Percentiles rank a stretch among this genome's conserved stretches.
Evolutionary conservation across 2,888 invertebrate genomes (phyloP).

Genomic region (Oscheius myriophilus): DNA sequence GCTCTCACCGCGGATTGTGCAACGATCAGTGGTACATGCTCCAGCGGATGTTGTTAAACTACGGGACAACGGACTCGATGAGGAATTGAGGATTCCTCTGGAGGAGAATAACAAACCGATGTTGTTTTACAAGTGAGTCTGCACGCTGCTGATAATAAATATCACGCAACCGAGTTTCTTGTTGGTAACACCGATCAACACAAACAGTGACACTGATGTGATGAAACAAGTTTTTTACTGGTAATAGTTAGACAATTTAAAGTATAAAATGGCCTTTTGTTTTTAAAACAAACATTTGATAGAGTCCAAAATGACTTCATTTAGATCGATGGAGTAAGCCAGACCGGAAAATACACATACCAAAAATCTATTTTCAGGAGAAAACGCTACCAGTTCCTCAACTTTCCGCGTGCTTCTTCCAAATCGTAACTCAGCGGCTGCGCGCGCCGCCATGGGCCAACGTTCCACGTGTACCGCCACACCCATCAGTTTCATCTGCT

Average conservation of each 20-base stretch:
- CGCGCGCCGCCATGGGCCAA: constrained; percentile 5
- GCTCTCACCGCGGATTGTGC: constrained; percentile 38
- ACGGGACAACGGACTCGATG: constrained; percentile 48
- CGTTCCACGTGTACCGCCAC: constrained; percentile 26
- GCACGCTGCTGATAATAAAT: background rate
- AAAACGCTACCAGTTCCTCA: constrained; percentile 66
- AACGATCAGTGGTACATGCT: constrained; percentile 39
- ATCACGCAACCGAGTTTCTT: background rate
- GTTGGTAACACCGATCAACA: too few species aligned
- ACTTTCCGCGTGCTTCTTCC: constrained; percentile 64
- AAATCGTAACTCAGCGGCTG: constrained; percentile 44
- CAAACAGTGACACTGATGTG: too few species aligned
- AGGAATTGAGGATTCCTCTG: constrained; percentile 51
- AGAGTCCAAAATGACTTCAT: too few species aligned
- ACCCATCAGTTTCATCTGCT: constrained; percentile 21
- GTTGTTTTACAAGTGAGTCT: constrained; percentile 51
- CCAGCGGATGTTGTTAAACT: constrained; percentile 41
- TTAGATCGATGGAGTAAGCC: too few species aligned
- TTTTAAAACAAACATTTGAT: too few species aligned
- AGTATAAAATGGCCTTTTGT: too few species aligned
- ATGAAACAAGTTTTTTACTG: background rate
- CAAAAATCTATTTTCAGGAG: constrained; percentile 44
- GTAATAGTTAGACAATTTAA: background rate
- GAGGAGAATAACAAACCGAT: constrained; percentile 61
- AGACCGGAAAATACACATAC: too few species aligned